phyloP scores from a whole-genome alignment of 1,140 invertebrate genomes.

The Heliconius nattereri region DNA sequence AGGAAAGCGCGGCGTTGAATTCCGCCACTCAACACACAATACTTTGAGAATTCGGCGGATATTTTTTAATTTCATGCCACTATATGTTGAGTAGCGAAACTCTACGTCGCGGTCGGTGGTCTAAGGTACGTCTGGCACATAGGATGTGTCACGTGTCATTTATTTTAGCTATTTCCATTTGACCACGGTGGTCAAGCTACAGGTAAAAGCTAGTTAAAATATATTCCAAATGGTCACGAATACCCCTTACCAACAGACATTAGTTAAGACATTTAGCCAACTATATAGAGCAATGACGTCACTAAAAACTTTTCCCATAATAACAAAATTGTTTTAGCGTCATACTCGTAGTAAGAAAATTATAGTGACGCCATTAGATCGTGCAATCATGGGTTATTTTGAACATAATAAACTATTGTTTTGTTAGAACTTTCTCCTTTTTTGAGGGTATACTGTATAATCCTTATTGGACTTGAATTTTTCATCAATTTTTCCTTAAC shows the following conservation, averaged over 20 bases:
- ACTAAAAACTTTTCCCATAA: background rate
- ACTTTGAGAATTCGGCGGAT: too few species aligned
- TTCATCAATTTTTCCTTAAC: background rate
- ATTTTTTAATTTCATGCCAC: too few species aligned
- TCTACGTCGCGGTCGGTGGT: too few species aligned
- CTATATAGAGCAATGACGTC: background rate
- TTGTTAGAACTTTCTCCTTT: background rate
- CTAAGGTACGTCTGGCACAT: too few species aligned
- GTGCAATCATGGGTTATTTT: slow-evolving; percentile 1
- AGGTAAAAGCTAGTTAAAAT: too few species aligned
- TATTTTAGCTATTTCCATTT: too few species aligned
- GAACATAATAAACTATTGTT: background rate
- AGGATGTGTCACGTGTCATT: too few species aligned
- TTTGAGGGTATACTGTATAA: background rate
- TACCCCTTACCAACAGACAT: background rate
- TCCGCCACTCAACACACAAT: too few species aligned
- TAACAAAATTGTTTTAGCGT: background rate
- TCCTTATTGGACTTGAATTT: background rate
- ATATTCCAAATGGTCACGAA: too few species aligned
- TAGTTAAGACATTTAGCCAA: background rate
- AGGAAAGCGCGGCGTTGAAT: too few species aligned
- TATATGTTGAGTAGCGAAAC: too few species aligned
- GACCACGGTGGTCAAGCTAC: too few species aligned
- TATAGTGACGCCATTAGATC: background rate
- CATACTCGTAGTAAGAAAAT: background rate